A percentile compares a stretch with the other conserved stretches of the same genome.
Evolutionary conservation across 2,797 vertebrate genomes (phyloP).

Genomic region (Anguilla marmorata): DNA sequence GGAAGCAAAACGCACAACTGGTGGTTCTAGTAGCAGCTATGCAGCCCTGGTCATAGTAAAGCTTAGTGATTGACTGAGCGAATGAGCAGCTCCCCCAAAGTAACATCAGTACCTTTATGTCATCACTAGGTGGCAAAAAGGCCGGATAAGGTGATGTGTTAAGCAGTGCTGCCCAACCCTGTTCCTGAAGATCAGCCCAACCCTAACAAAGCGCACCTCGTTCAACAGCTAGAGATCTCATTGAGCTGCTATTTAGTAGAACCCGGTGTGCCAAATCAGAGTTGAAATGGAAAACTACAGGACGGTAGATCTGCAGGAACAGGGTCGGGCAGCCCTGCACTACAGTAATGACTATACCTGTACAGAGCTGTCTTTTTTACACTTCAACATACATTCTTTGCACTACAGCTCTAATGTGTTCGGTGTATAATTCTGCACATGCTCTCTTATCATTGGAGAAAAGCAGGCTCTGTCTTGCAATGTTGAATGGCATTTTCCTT

Average conservation of each 20-base stretch:
- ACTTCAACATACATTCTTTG: neutral
- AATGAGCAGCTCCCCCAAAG: constrained; percentile 29
- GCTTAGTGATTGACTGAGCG: constrained; percentile 53
- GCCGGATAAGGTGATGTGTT: neutral
- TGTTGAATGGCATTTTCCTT: neutral
- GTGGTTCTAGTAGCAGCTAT: neutral
- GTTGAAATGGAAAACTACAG: too few species aligned
- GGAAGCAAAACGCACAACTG: neutral
- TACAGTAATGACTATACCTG: neutral
- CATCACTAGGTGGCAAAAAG: neutral
- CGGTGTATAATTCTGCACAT: neutral
- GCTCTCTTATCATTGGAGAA: neutral
- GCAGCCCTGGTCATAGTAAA: constrained; percentile 25
- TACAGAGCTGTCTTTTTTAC: neutral
- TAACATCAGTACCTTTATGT: neutral
- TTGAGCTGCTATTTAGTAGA: too few species aligned
- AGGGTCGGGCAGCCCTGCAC: too few species aligned
- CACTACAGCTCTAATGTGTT: neutral
- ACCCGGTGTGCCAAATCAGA: too few species aligned
- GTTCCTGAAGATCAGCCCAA: too few species aligned
- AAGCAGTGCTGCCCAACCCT: too few species aligned
- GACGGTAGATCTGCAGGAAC: too few species aligned
- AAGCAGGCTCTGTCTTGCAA: neutral
- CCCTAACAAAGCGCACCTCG: too few species aligned
- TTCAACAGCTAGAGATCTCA: too few species aligned